Conservation (phyloP, 2,888 invertebrate genomes). For the Caenorhabditis sp. region DNA sequence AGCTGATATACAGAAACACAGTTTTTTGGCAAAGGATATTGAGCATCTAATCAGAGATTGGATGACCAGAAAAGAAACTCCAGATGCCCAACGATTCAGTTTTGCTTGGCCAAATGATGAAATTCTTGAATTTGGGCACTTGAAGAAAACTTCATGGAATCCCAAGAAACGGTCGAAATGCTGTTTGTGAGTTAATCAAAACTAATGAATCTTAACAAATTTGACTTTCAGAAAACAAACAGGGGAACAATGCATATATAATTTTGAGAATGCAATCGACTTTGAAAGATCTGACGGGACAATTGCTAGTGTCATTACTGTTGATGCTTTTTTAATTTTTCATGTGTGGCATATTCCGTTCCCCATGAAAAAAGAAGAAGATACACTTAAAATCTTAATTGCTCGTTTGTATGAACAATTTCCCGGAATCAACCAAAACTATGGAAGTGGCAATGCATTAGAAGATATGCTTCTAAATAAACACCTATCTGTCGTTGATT, state of each 20-base stretch:
- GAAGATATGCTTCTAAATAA: background rate
- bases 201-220: too few relatives aligned
- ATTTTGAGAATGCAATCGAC: background rate
- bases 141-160: background rate
- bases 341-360: background rate
- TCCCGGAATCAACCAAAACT: background rate
- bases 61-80: background rate
- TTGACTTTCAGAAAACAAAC: background rate
- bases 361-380: background rate
- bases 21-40: background rate
- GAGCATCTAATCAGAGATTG: background rate
- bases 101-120: background rate
- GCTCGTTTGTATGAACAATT: too few relatives aligned
- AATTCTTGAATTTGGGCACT: background rate
- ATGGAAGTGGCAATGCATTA: background rate
- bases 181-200: background rate
- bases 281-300: background rate
- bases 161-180: background rate
- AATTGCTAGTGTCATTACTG: background rate
- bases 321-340: too few relatives aligned
- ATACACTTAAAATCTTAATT: background rate
- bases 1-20: too few relatives aligned
- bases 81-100: background rate
- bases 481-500: background rate
- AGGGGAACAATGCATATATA: background rate